Evolutionary conservation across 2,797 vertebrate genomes (phyloP).

Genomic region (Champsocephalus esox): DNA sequence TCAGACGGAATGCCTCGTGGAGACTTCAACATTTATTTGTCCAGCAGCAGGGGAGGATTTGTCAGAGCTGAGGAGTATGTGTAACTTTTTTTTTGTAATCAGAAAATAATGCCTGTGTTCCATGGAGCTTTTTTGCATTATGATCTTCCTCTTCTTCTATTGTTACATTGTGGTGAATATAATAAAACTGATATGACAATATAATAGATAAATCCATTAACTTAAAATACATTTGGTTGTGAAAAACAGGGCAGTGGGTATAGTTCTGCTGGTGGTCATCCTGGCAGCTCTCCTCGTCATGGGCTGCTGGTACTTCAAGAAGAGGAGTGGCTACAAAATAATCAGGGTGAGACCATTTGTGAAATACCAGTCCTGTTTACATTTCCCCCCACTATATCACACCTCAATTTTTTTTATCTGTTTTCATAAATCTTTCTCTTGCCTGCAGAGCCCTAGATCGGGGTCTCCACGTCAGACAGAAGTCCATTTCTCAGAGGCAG

Average conservation of each 20-base stretch:
- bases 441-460: conserved; percentile 66
- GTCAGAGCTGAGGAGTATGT: conserved; percentile 86
- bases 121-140: background rate
- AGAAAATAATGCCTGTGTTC: background rate
- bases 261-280: conserved; percentile 89
- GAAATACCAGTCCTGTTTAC: background rate
- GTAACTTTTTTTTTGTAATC: conserved; percentile 22
- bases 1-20: conserved; percentile 82
- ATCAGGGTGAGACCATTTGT: conserved; percentile 83
- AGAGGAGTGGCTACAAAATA: conserved; percentile 90
- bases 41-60: conserved; percentile 78
- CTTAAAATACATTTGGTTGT: conserved; percentile 12
- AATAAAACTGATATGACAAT: background rate
- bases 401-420: background rate
- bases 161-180: background rate
- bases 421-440: conserved; percentile 14
- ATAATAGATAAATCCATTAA: background rate
- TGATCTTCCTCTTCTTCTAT: background rate
- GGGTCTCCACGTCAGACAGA: conserved; percentile 68
- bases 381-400: background rate
- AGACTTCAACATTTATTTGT: conserved; percentile 86
- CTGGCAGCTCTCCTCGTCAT: conserved; percentile 89
- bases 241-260: conserved; percentile 88
- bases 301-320: conserved; percentile 94
- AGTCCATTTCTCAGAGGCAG: conserved; percentile 79